Base-by-base conservation (phyloP, 2,113 vertebrate species). In the Salvelinus fontinalis region DNA sequence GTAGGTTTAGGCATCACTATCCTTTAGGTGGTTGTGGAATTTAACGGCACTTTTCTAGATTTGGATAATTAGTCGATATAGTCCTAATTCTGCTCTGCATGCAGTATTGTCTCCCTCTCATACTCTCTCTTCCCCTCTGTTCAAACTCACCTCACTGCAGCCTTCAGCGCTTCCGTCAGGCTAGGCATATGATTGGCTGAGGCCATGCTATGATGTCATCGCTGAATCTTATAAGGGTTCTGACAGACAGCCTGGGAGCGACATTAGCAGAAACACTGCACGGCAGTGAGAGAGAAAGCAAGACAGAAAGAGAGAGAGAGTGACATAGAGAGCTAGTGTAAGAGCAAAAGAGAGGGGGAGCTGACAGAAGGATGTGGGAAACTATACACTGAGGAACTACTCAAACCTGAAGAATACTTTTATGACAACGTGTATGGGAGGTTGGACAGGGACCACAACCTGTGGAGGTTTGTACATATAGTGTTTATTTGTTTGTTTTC, bases 161-260 rank as follows among this genome's bases (percentile, higher is more conserved):
- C 86, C 68, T 85, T 80, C 79, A 82, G 85, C 86, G 86, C 85
- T 78, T 82, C 85, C 75, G 57, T 3, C 76, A 79, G 75, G 67
- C 83, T 51, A 48, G 67, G 65, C 76, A 34, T 77, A 83, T 91
- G 82, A 94, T 94, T 93, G 93, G 93, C 88, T 92, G 81, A 87
- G 75, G 76, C 31, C 79, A 66, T 81, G 29, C 86, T 65, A 73
- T 94, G 93, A 94, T 93, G 93, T 94, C 93, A 94, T 84, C 83
- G 73, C 86, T 84, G 89, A 88, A 88, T 57, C 74, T 80, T 93
- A 94, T 92, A 93, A 93, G 91, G 84, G 88, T 90, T 90, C 88
- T 90, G 89, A 91, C 90, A 92, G 92, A 91, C 86, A 93, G 91
- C 86, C 90, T 86, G 84, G 71, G 84, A 94, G 92, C 83, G 87